These are phyloP conservation scores for Achroia grisella DNA, from an alignment of 1,140 invertebrate species.

Conservation along the genomic window DNA sequence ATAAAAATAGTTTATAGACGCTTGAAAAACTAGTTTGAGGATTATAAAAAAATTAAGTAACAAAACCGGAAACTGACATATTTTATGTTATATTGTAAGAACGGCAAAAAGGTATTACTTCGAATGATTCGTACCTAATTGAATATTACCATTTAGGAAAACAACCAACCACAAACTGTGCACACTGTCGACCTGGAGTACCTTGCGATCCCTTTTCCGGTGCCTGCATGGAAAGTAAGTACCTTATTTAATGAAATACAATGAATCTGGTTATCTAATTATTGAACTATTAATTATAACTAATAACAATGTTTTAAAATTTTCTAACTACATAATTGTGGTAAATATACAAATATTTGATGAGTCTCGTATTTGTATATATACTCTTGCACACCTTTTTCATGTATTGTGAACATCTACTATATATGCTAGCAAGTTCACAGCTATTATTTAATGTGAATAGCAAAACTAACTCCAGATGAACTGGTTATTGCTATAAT, in stretches of 20 bases:
- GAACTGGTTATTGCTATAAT: constrained; percentile 67
- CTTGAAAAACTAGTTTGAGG: too few species aligned
- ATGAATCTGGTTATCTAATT: too few species aligned
- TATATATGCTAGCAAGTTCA: constrained; percentile 50
- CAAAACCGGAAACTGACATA: too few species aligned
- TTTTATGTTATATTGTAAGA: too few species aligned
- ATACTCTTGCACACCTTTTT: constrained; percentile 15
- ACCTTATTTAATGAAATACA: constrained; percentile 2
- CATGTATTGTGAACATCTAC: constrained; percentile 46
- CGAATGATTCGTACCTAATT: too few species aligned
- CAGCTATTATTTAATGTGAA: constrained; percentile 44
- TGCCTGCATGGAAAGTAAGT: constrained; percentile 86
- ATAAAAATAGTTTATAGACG: too few species aligned
- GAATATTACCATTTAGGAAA: constrained; percentile 22
- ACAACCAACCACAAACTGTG: constrained; percentile 71
- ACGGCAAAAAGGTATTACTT: too few species aligned
- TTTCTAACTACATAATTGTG: neutral
- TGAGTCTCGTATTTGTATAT: neutral
- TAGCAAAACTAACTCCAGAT: constrained; percentile 71
- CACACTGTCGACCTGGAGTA: constrained; percentile 83
- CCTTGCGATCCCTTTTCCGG: constrained; percentile 83
- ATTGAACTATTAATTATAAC: too few species aligned
- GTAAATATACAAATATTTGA: neutral
- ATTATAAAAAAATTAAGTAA: too few species aligned
- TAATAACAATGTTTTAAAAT: neutral